Evolutionary conservation across 2,113 vertebrate genomes (phyloP).

Genomic region (Neofelis nebulosa): DNA sequence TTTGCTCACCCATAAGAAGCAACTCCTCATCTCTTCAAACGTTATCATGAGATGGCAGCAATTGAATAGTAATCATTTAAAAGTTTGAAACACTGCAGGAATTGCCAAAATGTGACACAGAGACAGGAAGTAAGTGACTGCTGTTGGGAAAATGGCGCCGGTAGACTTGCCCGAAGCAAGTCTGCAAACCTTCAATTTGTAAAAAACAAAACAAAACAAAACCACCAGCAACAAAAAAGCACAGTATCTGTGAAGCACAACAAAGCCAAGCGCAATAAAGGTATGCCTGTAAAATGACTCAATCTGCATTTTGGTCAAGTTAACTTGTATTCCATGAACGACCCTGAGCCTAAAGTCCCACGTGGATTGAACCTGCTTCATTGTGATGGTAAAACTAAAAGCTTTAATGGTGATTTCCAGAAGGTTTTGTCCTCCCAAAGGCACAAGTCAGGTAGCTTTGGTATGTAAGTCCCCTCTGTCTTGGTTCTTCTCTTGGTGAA

Average conservation of each 20-base stretch:
- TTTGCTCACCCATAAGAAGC: not conserved
- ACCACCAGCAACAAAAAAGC: not conserved
- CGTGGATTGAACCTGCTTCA: not conserved
- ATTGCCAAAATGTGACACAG: not conserved
- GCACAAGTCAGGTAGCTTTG: not conserved
- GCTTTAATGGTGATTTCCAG: not conserved
- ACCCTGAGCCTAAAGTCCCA: not conserved
- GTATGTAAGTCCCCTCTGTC: not conserved
- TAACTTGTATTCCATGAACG: not conserved
- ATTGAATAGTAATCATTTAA: not conserved
- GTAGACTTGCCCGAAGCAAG: accelerated
- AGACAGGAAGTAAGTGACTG: not conserved
- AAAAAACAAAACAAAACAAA: not conserved
- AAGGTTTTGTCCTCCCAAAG: not conserved
- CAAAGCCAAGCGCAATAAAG: not conserved
- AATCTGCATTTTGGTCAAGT: not conserved
- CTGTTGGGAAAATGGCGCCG: not conserved
- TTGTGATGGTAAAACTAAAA: not conserved
- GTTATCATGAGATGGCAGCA: not conserved
- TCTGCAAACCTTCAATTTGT: not conserved
- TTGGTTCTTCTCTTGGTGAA: not conserved
- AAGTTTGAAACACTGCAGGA: not conserved
- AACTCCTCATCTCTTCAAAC: not conserved
- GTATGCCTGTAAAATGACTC: not conserved
- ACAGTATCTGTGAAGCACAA: not conserved